Evolutionary conservation across 2,797 vertebrate species (phyloP).

Genomic region (Thamnophis elegans): DNA sequence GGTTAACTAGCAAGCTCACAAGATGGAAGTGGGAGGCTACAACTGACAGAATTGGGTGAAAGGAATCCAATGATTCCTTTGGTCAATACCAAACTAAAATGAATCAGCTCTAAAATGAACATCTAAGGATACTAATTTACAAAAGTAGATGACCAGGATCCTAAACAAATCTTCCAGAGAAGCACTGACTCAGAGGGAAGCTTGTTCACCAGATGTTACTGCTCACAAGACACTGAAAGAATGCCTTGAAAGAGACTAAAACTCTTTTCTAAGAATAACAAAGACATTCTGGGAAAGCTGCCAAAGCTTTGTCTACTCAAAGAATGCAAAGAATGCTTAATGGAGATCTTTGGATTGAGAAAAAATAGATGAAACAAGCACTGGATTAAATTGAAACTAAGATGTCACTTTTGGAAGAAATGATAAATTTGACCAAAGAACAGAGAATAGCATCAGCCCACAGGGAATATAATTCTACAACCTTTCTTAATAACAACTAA

Average conservation of each 20-base stretch:
- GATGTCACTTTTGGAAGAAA: neutral
- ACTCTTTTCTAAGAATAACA: neutral
- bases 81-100: neutral
- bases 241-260: neutral
- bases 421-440: neutral
- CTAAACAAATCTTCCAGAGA: neutral
- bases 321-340: neutral
- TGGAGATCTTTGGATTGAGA: neutral
- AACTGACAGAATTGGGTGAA: neutral
- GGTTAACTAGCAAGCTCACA: neutral
- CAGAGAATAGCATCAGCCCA: neutral
- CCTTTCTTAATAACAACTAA: neutral
- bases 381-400: neutral
- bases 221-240: neutral
- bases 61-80: neutral
- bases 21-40: neutral
- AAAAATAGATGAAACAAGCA: neutral
- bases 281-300: neutral
- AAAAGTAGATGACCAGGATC: neutral
- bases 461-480: neutral
- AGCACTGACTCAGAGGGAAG: neutral
- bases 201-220: neutral
- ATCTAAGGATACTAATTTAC: neutral
- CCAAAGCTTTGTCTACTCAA: neutral
- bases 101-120: neutral